Base-by-base conservation (phyloP, 2,113 vertebrate species). In the Elachura formosa region DNA sequence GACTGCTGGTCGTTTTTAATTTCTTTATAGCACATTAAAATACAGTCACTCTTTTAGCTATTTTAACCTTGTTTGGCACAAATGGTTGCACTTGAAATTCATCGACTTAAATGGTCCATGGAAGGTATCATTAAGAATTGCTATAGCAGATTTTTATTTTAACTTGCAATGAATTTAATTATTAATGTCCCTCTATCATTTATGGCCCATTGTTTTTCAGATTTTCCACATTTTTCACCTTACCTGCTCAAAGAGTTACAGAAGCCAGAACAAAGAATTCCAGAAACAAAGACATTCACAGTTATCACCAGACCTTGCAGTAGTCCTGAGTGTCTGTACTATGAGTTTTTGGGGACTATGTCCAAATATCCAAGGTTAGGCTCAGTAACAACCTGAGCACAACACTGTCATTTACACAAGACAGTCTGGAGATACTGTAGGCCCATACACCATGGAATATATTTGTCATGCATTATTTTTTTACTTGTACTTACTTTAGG, bases 31-130 rank as follows among this genome's bases (percentile, higher is more conserved):
- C 91, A 93, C 89, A 97, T 97, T 98, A 97, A 97, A 97, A 97
- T 63, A 96, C 28, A 97, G 95, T 97, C 92, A 74, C 88, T 89
- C 96, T 97, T 97, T 96, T 81, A 96, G 96, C 81, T 95, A 91
- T 95, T 97, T 97, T 97, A 97, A 97, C 97, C 97, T 97, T 98
- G 96, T 98, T 98, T 98, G 97, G 96, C 97, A 97, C 92, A 97
- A 96, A 97, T 78, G 90, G 79, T 91, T 97, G 95, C 91, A 97
- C 88, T 97, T 95, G 90, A 96, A 98, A 98, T 97, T 92, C 96
- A 98, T 90, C 2, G 87, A 94, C 79, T 96, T 94, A 73, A 81
- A 97, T 87, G 87, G 93, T 90, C 96, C 97, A 91, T 93, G 92
- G 91, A 96, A 97, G 71, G 85, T 89, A 73, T 48, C 96, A 96